Evolutionary conservation across 1,140 invertebrate species (phyloP).

Genomic region (Saccostrea echinata): DNA sequence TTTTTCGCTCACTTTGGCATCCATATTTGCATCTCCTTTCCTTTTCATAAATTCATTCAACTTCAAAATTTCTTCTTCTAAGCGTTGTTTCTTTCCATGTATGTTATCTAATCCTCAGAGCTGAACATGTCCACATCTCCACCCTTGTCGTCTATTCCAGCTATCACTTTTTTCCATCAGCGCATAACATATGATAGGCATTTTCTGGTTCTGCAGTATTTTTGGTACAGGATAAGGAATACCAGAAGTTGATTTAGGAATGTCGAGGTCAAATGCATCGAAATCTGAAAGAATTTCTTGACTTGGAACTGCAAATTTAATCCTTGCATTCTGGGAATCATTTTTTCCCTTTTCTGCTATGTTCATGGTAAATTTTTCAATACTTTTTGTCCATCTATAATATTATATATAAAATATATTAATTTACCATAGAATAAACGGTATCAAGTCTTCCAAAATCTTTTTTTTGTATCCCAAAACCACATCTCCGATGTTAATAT

Average conservation of each 20-base stretch:
- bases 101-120: background rate
- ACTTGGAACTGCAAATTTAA: slow-evolving; percentile 47
- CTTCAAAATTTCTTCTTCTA: background rate
- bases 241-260: slow-evolving; percentile 18
- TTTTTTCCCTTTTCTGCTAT: background rate
- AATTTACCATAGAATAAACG: slow-evolving; percentile 49
- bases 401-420: slow-evolving; percentile 49
- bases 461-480: slow-evolving; percentile 37
- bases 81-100: background rate
- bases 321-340: background rate
- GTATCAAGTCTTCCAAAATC: slow-evolving; percentile 52
- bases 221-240: background rate
- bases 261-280: background rate
- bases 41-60: background rate
- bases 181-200: slow-evolving; percentile 28
- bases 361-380: background rate
- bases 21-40: background rate
- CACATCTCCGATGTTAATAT: slow-evolving; percentile 42
- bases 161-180: slow-evolving; percentile 45
- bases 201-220: background rate
- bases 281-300: background rate
- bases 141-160: slow-evolving; percentile 3
- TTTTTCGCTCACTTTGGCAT: background rate
- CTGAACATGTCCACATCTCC: slow-evolving; percentile 46
- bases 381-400: slow-evolving; percentile 47